These are phyloP conservation scores for Lasioglossum marginatum DNA, from an alignment of 2,888 invertebrate genomes.

Conservation along the genomic window DNA sequence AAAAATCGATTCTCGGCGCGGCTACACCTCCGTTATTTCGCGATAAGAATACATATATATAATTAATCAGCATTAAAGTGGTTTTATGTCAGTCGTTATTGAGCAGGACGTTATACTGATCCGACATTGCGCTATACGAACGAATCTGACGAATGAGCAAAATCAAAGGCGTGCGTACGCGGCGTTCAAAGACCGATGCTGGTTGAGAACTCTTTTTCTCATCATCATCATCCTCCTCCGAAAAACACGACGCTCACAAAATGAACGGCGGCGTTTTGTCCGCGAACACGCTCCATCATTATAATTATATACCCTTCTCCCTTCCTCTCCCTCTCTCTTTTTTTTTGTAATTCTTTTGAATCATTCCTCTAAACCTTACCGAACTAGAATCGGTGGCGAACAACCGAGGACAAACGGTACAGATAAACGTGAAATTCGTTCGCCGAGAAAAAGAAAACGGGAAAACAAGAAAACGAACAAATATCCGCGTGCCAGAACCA, in stretches of 20 bases:
- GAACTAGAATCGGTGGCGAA: slow-evolving; percentile 5
- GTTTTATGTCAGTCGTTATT: slow-evolving; percentile 65
- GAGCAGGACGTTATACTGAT: slow-evolving; percentile 67
- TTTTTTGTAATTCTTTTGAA: not conserved
- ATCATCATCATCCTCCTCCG: not conserved
- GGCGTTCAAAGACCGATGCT: slow-evolving; percentile 10
- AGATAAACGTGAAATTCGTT: slow-evolving; percentile 2
- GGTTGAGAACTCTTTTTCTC: not conserved
- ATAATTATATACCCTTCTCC: not conserved
- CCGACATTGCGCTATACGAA: slow-evolving; percentile 50
- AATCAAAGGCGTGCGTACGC: slow-evolving; percentile 43
- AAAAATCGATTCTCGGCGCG: slow-evolving; percentile 47
- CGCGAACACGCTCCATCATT: not conserved
- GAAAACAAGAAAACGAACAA: not conserved
- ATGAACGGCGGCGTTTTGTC: not conserved
- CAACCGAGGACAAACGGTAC: slow-evolving; percentile 3
- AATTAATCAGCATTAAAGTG: slow-evolving; percentile 60
- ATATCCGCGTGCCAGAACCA: slow-evolving; percentile 3
- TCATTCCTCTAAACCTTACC: not conserved
- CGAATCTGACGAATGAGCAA: slow-evolving; percentile 52
- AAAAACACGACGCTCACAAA: not conserved
- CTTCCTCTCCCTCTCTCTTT: not conserved
- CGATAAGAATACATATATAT: slow-evolving; percentile 62
- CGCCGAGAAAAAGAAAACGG: not conserved
- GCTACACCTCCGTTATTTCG: slow-evolving; percentile 31